Percentiles rank a stretch among this genome's conserved stretches.
phyloP scores from a whole-genome alignment of 2,888 invertebrate genomes.

The Polymixis flavicincta region DNA sequence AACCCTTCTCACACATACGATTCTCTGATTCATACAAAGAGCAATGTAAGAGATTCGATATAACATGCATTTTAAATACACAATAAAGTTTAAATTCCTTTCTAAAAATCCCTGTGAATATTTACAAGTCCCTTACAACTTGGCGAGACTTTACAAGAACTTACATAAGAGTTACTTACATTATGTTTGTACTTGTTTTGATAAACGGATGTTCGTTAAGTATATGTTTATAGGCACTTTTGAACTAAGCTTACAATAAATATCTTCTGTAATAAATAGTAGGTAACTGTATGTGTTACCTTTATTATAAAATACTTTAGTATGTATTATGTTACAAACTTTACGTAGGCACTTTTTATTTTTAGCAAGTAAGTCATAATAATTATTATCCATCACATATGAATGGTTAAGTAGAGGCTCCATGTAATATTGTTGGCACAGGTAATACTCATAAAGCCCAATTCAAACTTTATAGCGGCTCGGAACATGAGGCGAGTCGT shows the following conservation, averaged over 20 bases:
- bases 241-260: conserved; percentile 43
- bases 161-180: conserved; percentile 52
- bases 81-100: conserved; percentile 33
- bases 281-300: conserved; percentile 12
- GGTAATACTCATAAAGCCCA: conserved; percentile 47
- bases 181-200: conserved; percentile 61
- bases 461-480: no score
- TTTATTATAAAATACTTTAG: conserved; percentile 52
- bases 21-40: conserved; percentile 41
- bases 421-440: conserved; percentile 55
- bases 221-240: conserved; percentile 53
- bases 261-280: conserved; percentile 47
- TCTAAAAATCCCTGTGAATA: conserved; percentile 46
- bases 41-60: conserved; percentile 56
- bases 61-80: conserved; percentile 27
- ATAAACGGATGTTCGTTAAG: conserved; percentile 36
- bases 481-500: no score
- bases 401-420: conserved; percentile 49
- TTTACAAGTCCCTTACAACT: conserved; percentile 26
- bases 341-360: conserved; percentile 25
- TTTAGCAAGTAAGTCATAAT: conserved; percentile 19
- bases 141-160: conserved; percentile 42
- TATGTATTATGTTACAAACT: conserved; percentile 36
- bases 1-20: neutral
- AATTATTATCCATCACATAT: conserved; percentile 28